Base-by-base conservation (phyloP, 1,140 invertebrate species). In the Acromyrmex heyeri region DNA sequence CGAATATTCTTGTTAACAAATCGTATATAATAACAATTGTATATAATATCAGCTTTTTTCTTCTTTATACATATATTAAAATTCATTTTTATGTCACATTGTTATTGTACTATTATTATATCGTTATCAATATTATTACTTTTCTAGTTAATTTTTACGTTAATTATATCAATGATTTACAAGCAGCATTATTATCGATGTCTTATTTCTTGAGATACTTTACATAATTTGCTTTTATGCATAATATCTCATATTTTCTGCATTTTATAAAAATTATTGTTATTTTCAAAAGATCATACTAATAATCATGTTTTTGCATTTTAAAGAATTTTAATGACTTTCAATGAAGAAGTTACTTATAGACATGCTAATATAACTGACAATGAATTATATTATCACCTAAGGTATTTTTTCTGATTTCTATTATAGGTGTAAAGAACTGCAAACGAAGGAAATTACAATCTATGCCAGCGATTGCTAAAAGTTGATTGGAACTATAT, bases 401-500 rank as follows among this genome's bases (percentile, higher is more conserved):
- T 72, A 16, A 82, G 14, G 18, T 8, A 7, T 30, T 82, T 27
- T 21, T 3, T 61, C 24, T 81, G n/a, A 0, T 73, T 73, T 73
- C 4, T 14, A 7, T 50, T 75, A 0, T 16, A 82, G 79, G 24
- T 4, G 6, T 34, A 73, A 55, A 34, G 6, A 44, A 30, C 53
- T 30, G 69, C 55, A 50, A 61, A 83, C 79, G 14, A 5, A 83
- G 38, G 18, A 38, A 75, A 50, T 73, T 24, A 21, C 38, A 61
- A 82, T 18, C 77, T 70, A 59, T 57, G 53, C 5, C 76, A 75
- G 53, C 34, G 44, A 44, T 57, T 67, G 50, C 27, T 81, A 34
- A 79, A 57, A 48, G 76, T 53, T 50, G 6, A 85, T 78, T 78
- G 44, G 8, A n/a, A 77, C 10, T 27, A 8, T 50, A 88, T 6